phyloP scores from a whole-genome alignment of 2,797 vertebrate genomes.

The Crossoptilon crossoptilon region DNA sequence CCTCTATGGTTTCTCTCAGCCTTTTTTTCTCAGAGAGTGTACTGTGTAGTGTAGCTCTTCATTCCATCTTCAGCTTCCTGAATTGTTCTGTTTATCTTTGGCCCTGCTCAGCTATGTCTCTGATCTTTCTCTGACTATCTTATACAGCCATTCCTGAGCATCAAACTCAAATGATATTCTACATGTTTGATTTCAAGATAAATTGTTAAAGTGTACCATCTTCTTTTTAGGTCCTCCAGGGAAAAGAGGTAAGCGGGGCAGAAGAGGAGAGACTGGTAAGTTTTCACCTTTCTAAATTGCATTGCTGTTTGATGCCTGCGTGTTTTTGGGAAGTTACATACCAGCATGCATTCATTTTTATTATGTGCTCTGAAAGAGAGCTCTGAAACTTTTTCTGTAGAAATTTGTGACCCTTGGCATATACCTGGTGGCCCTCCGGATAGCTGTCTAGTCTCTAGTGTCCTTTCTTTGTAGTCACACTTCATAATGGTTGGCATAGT shows the following conservation, averaged over 20 bases:
- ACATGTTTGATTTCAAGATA: background rate
- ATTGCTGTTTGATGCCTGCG: background rate
- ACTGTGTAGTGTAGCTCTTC: background rate
- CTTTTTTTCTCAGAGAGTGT: background rate
- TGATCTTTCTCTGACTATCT: background rate
- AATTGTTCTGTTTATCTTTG: background rate
- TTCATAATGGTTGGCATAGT: accelerated
- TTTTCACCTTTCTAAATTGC: constrained; percentile 16
- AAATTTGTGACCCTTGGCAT: background rate
- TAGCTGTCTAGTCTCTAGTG: background rate
- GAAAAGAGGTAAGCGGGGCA: constrained; percentile 96
- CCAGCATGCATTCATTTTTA: constrained; percentile 27
- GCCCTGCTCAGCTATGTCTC: background rate
- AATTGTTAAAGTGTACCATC: background rate
- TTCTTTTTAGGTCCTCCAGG: constrained; percentile 92
- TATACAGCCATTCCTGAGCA: background rate
- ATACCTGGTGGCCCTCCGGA: background rate
- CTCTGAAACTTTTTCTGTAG: background rate
- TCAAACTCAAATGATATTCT: background rate
- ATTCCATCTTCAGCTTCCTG: background rate
- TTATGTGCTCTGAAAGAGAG: background rate
- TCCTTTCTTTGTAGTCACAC: background rate
- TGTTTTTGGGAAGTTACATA: background rate
- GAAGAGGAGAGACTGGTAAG: constrained; percentile 95
- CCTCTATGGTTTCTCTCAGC: background rate